Evolutionary conservation across 1,140 invertebrate species (phyloP).

Genomic region (Philotrypesis tridentata): DNA sequence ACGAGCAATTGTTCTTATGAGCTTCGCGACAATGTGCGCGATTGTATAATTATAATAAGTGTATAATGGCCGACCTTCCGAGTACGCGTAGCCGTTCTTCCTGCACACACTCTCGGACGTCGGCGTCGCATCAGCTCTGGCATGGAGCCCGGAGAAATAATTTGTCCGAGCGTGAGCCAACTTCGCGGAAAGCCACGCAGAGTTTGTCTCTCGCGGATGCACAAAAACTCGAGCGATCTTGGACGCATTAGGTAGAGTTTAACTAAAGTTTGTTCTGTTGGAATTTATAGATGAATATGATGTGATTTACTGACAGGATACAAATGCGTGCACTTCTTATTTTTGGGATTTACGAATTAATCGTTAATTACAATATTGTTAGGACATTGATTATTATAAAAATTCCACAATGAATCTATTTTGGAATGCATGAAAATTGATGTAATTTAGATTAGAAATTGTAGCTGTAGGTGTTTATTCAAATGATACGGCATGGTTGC

Average conservation of each 20-base stretch:
- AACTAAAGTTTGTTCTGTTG: background rate
- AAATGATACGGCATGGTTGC: too few species aligned
- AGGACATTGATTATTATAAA: too few species aligned
- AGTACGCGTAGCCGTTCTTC: background rate
- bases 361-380: too few species aligned
- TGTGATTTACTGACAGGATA: too few species aligned
- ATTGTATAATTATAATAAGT: too few species aligned
- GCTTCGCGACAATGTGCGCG: background rate
- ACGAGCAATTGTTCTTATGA: slow-evolving; percentile 30
- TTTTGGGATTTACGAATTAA: too few species aligned
- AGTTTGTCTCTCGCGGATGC: background rate
- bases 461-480: too few species aligned
- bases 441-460: too few species aligned
- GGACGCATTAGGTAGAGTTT: background rate
- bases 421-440: too few species aligned
- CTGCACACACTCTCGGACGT: background rate
- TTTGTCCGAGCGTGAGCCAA: slow-evolving; percentile 34
- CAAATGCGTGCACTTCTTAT: too few species aligned
- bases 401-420: too few species aligned
- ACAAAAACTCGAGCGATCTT: background rate
- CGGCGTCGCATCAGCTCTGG: slow-evolving; percentile 51
- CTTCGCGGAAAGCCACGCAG: background rate
- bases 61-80: background rate
- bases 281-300: too few species aligned
- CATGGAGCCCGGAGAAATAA: slow-evolving; percentile 55